These are phyloP conservation scores for Chloromyia formosa DNA, from an alignment of 2,888 invertebrate genomes.

Conservation along the genomic window DNA sequence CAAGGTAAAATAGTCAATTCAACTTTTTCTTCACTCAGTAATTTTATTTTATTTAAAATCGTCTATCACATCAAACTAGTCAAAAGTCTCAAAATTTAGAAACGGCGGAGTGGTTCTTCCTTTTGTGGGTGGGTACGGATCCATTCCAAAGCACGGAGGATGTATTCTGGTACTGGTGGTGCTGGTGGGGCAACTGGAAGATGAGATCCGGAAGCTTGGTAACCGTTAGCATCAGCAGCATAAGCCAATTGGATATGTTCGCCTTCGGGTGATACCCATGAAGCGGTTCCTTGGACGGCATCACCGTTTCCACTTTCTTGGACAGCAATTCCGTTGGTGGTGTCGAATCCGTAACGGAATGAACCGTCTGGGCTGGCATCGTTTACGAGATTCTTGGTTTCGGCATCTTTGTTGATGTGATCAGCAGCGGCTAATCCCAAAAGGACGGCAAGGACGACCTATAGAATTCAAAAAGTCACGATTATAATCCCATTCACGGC, in stretches of 20 bases:
- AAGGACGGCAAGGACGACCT: conserved; percentile 51
- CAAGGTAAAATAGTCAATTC: not conserved
- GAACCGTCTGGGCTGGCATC: conserved; percentile 62
- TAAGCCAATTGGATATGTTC: conserved; percentile 63
- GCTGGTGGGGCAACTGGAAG: conserved; percentile 57
- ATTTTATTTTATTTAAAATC: not conserved
- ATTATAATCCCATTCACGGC: conserved; percentile 14
- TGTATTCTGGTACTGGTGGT: conserved; percentile 66
- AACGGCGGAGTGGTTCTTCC: conserved; percentile 22
- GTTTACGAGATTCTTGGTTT: conserved; percentile 63
- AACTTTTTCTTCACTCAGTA: not conserved
- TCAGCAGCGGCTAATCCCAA: conserved; percentile 58
- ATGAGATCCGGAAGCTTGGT: conserved; percentile 64
- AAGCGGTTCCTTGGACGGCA: conserved; percentile 66
- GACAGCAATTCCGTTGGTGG: conserved; percentile 70
- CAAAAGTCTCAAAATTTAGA: conserved; percentile 15
- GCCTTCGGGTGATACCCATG: conserved; percentile 69
- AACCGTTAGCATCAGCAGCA: conserved; percentile 70
- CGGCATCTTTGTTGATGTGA: conserved; percentile 60
- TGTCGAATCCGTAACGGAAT: conserved; percentile 66
- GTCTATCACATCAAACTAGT: conserved; percentile 12
- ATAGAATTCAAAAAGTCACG: not conserved
- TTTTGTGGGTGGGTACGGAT: conserved; percentile 63
- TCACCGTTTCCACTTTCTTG: conserved; percentile 68
- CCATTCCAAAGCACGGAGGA: conserved; percentile 66